Base-by-base conservation (phyloP, 2,888 invertebrate genomes). In the Geophilus truncorum region DNA sequence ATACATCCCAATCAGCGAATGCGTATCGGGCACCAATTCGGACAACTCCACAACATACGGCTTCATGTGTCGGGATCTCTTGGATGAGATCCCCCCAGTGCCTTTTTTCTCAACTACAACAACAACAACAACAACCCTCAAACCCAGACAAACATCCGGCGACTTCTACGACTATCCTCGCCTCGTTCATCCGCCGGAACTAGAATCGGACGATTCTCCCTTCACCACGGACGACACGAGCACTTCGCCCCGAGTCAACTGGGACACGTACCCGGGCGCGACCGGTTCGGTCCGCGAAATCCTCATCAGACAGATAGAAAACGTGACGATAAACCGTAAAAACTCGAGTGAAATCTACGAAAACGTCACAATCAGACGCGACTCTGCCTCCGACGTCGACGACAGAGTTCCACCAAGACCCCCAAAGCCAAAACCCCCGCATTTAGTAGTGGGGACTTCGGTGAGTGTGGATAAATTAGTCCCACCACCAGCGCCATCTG, bases 1-100 rank as follows among this genome's bases (percentile, higher is more conserved):
- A 0, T 96, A 96, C 87, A 96, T 96, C 87, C 94, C 95, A 9
- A 94, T 96, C 84, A 95, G 94, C 80, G 96, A 96, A 87, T 96
- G 96, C 87, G 93, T 94, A 84, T 94, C 96, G 36, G 96, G 96
- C 79, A 87, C 86, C 81, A 87, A 87, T 5, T 84, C 86, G 18
- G 51, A 81, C n/a, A 30, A 32, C 28, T 15, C 10, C 21, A 32
- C 10, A 1, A 30, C 34, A 7, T 51, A 51, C 18, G 51, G 51
- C 25, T 57, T 57, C 28, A 23, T 25, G 21, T 10, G 7, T 9
- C 30, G 28, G 4, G 32, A 32, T 21, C 25, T 0, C 4, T 5
- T 32, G 10, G 57, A 81, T 32, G 21, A 62, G 75, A 82, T 82
- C 23, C 83, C 84, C n/a, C 83, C 83, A 12, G 83, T 83, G 0